phyloP scores from a whole-genome alignment of 1,140 invertebrate genomes.

The Zaprionus nigranus region DNA sequence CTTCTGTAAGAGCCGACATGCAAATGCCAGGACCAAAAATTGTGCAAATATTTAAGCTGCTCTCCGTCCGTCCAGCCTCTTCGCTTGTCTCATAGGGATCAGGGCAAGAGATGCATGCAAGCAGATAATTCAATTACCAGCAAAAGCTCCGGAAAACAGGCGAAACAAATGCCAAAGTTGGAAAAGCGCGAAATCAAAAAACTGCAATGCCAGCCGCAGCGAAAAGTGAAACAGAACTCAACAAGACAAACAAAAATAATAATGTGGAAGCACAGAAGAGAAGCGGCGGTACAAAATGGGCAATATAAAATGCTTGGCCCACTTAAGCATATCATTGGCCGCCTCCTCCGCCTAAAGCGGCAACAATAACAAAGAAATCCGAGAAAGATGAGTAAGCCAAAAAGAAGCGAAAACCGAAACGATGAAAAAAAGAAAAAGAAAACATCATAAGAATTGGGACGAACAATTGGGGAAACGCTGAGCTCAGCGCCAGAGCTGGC shows the following conservation, averaged over 20 bases:
- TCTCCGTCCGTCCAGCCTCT: background rate
- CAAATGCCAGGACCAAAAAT: slow-evolving; percentile 28
- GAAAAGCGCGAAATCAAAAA: slow-evolving; percentile 47
- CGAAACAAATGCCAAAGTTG: slow-evolving; percentile 32
- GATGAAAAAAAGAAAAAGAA: background rate
- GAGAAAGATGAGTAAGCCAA: slow-evolving; percentile 37
- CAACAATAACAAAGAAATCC: slow-evolving; percentile 41
- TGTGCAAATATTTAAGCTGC: slow-evolving; percentile 45
- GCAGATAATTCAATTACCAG: slow-evolving; percentile 62
- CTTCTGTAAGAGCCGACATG: slow-evolving; percentile 12
- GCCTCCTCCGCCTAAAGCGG: slow-evolving; percentile 32
- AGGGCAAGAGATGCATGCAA: slow-evolving; percentile 42
- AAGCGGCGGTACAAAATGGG: slow-evolving; percentile 32
- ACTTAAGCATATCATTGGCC: slow-evolving; percentile 61
- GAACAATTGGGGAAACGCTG: slow-evolving; percentile 52
- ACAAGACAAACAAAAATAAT: slow-evolving; percentile 31
- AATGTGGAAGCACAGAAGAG: slow-evolving; percentile 18
- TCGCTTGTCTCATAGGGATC: background rate
- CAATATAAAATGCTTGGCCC: slow-evolving; percentile 47
- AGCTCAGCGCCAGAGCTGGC: slow-evolving; percentile 20
- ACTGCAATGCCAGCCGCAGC: slow-evolving; percentile 32
- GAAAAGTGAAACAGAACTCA: slow-evolving; percentile 37
- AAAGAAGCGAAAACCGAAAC: slow-evolving; percentile 37
- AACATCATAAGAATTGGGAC: slow-evolving; percentile 28
- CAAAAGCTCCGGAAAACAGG: slow-evolving; percentile 43